These are phyloP conservation scores for Drosophila arawakana DNA, from an alignment of 1,140 invertebrate species.

Conservation along the genomic window DNA sequence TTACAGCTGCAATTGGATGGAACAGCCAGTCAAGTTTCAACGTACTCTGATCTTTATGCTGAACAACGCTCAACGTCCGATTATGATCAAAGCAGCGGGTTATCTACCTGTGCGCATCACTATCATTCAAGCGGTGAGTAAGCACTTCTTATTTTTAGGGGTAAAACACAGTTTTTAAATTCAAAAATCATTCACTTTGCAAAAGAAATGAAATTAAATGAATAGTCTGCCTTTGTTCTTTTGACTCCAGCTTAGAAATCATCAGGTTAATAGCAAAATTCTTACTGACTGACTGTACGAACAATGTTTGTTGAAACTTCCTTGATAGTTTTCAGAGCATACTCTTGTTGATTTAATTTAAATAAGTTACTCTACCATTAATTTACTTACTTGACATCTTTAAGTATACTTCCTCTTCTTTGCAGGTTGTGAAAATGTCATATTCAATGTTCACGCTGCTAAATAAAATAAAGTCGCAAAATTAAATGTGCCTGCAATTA, in stretches of 20 bases:
- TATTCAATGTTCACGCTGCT: slow-evolving; percentile 67
- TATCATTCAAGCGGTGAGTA: slow-evolving; percentile 55
- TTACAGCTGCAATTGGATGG: slow-evolving; percentile 68
- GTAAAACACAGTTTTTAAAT: no score
- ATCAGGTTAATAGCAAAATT: no score
- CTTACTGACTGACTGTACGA: no score
- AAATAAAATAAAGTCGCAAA: slow-evolving; percentile 45
- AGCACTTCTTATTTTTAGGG: not conserved
- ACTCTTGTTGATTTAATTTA: no score
- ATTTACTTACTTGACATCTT: no score
- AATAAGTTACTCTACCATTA: no score
- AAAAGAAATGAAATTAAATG: no score
- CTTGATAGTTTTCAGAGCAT: no score
- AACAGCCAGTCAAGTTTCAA: slow-evolving; percentile 53
- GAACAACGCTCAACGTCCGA: slow-evolving; percentile 48
- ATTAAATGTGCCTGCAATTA: slow-evolving; percentile 27
- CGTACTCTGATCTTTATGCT: slow-evolving; percentile 56
- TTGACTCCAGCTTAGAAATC: no score
- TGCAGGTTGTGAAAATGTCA: slow-evolving; percentile 61
- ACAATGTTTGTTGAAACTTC: no score
- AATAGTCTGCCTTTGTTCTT: no score
- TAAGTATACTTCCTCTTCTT: not conserved
- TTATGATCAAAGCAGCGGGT: slow-evolving; percentile 41
- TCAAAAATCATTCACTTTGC: no score
- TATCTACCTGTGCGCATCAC: slow-evolving; percentile 58